A percentile compares a stretch with the other conserved stretches of the same genome.
These are phyloP conservation scores for Clarias gariepinus DNA, from an alignment of 2,113 vertebrate species.

Conservation along the genomic window DNA sequence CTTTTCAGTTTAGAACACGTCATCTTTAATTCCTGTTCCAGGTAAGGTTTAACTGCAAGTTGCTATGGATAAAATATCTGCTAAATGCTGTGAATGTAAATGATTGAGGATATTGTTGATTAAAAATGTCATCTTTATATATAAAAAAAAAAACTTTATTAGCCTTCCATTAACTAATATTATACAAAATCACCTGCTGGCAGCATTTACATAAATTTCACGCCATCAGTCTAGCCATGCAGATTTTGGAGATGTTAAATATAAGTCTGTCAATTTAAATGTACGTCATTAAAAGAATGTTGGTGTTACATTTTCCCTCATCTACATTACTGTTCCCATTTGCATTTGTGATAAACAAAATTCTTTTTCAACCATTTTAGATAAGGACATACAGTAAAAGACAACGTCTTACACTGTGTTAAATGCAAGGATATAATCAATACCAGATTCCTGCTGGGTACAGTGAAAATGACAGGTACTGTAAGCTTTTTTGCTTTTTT, in stretches of 20 bases:
- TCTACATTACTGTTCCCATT: constrained; percentile 35
- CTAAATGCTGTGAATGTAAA: background rate
- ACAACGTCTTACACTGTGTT: constrained; percentile 29
- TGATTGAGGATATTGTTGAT: constrained; percentile 11
- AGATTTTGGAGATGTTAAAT: background rate
- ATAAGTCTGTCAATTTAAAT: background rate
- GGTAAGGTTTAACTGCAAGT: background rate
- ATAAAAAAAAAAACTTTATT: constrained; percentile 1
- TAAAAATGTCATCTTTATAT: constrained; percentile 26
- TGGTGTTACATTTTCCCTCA: constrained; percentile 18
- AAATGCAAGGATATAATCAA: constrained; percentile 45
- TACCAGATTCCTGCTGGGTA: constrained; percentile 28
- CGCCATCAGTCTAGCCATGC: background rate
- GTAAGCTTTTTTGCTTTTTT: background rate
- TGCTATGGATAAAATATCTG: background rate
- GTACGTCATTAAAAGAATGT: background rate
- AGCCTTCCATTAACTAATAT: constrained; percentile 4
- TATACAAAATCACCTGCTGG: background rate
- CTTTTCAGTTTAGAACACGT: background rate
- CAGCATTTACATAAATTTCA: background rate
- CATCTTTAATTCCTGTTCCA: background rate
- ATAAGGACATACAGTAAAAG: background rate
- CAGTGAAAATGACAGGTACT: constrained; percentile 34
- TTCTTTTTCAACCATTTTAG: constrained; percentile 45
- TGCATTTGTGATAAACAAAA: constrained; percentile 29